phyloP scores from a whole-genome alignment of 2,113 vertebrate species.

The Xyrauchen texanus region DNA sequence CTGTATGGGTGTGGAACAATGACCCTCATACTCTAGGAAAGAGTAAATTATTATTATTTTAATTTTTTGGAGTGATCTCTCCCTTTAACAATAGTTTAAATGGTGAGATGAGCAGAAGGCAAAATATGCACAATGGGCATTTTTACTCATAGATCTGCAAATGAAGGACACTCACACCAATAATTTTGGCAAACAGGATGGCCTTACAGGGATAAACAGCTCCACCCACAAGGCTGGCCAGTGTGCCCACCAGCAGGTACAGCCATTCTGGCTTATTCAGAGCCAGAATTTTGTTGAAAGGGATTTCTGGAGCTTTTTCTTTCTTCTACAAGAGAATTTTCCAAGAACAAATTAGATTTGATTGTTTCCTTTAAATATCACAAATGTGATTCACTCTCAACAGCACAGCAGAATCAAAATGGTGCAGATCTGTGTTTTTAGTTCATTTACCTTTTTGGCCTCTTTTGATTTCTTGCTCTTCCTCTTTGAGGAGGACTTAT shows the following conservation, averaged over 20 bases:
- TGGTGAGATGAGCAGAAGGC: neutral
- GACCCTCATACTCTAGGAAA: too few relatives aligned
- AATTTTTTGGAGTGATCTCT: too few relatives aligned
- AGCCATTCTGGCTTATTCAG: constrained; percentile 76
- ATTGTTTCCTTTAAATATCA: too few relatives aligned
- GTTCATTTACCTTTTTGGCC: constrained; percentile 43
- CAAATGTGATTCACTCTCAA: neutral
- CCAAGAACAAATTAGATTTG: neutral
- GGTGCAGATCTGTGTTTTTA: neutral
- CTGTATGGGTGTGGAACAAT: too few relatives aligned
- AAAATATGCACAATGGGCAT: neutral
- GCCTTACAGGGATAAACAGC: constrained; percentile 68
- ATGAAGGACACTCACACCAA: constrained; percentile 66
- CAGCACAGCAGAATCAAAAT: neutral
- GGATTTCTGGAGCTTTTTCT: constrained; percentile 63
- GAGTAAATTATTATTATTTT: neutral
- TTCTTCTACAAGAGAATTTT: constrained; percentile 54
- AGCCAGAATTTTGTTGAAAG: constrained; percentile 68
- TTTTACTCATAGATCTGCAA: neutral
- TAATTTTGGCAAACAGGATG: constrained; percentile 74
- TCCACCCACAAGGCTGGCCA: constrained; percentile 69
- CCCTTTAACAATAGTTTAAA: too few relatives aligned
- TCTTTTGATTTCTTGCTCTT: constrained; percentile 38
- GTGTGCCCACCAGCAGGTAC: constrained; percentile 64
- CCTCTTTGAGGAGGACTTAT: constrained; percentile 43